Evolutionary conservation across 2,888 invertebrate species (phyloP).

Genomic region (Eueremaeus valkanovi): DNA sequence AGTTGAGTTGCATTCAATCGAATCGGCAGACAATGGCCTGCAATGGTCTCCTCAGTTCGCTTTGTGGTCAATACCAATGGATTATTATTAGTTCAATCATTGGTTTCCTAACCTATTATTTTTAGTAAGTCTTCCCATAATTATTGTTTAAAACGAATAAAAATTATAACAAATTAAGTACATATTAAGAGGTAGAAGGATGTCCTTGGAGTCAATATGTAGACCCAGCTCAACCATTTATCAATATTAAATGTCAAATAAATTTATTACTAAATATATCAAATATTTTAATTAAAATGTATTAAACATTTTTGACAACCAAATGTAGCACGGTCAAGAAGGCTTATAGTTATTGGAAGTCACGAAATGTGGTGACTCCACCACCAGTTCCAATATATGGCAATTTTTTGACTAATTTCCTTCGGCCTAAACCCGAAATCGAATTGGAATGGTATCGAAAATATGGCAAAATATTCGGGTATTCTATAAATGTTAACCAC

Average conservation of each 20-base stretch:
- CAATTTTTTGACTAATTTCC: not conserved
- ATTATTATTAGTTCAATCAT: not conserved
- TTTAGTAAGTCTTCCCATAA: not conserved
- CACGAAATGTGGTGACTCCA: not conserved
- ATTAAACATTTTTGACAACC: too few species aligned
- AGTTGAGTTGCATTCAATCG: not conserved
- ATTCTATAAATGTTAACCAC: too few species aligned
- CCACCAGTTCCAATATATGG: not conserved
- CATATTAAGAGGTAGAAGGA: too few species aligned
- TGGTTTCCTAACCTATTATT: not conserved
- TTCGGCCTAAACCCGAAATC: not conserved
- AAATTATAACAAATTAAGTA: too few species aligned
- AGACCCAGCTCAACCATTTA: too few species aligned
- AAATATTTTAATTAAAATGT: too few species aligned
- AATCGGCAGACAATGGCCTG: not conserved
- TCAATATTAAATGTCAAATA: not conserved
- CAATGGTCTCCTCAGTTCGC: not conserved
- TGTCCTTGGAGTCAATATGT: too few species aligned
- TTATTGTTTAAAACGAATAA: too few species aligned
- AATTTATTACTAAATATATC: too few species aligned
- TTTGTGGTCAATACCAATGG: not conserved
- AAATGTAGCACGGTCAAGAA: too few species aligned
- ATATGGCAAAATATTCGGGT: conserved; percentile 28
- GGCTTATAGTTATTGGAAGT: conserved; percentile 11
- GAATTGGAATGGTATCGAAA: not conserved